Conservation (phyloP, 1,140 invertebrate species). For the Nylanderia fulva region DNA sequence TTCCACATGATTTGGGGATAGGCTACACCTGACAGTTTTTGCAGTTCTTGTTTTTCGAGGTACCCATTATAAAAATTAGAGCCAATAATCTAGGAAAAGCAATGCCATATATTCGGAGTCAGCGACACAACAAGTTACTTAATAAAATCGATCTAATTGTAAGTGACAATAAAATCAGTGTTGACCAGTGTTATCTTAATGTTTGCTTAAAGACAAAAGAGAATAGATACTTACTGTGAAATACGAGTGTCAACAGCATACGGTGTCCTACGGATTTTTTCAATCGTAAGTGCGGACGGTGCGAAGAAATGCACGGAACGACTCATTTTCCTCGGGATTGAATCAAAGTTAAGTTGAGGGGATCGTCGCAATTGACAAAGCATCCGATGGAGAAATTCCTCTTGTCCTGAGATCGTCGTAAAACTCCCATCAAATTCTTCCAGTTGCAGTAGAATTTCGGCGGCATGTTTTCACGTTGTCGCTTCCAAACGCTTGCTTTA, state of each 20-base stretch:
- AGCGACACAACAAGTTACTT: too few species aligned
- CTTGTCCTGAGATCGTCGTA: not conserved
- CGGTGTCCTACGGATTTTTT: slow-evolving; percentile 34
- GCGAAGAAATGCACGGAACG: not conserved
- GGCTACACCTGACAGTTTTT: too few species aligned
- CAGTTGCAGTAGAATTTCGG: slow-evolving; percentile 52
- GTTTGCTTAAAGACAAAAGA: not conserved
- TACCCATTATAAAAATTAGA: too few species aligned
- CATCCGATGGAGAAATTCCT: not conserved
- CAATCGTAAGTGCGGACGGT: not conserved
- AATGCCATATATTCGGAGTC: too few species aligned
- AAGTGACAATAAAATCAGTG: too few species aligned
- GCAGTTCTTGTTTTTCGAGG: too few species aligned
- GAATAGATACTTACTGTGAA: slow-evolving; percentile 53
- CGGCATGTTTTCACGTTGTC: slow-evolving; percentile 40
- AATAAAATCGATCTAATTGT: too few species aligned
- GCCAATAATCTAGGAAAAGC: too few species aligned
- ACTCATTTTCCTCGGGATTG: not conserved
- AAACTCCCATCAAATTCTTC: slow-evolving; percentile 25
- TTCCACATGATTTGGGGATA: too few species aligned
- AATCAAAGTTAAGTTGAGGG: not conserved
- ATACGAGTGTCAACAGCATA: slow-evolving; percentile 21
- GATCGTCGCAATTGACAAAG: too few species aligned
- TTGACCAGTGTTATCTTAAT: not conserved
- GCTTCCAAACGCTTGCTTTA: slow-evolving; percentile 53